Evolutionary conservation across 2,113 vertebrate genomes (phyloP), one percentile per base, ranked within the genome.

Genomic region (Grantiella picta): DNA sequence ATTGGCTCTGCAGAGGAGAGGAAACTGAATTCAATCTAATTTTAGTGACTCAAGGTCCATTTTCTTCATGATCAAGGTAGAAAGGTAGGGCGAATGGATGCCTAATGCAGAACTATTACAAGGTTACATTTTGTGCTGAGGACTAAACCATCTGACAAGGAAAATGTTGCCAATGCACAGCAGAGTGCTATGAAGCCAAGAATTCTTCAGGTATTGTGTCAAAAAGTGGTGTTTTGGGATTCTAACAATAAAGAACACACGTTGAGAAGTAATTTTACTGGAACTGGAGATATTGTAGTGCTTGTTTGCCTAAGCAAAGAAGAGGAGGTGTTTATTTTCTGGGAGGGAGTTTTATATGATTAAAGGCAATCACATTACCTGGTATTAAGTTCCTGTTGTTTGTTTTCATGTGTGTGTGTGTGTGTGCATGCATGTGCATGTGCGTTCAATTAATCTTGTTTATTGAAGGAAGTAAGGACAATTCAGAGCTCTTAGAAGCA

Each of bases 1-100:
- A 57, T 91, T 8, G 6, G 63, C 70, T 94, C 85, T 94, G 81
- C 72, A 86, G 81, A 96, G 59, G 27, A 52, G 56, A 94, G 53
- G 24, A 28, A 77, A 77, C 72, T 56, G 33, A 64, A 96, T 94
- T 47, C 77, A 95, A 59, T 83, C 78, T 94, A 81, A 75, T 90
- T 93, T 94, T 31, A 71, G 53, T 40, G 77, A 45, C 45, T 63
- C 84, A 77, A 82, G 16, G 45, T 83, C 54, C 54, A 86, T 95
- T 97, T 64, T 93, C 57, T 70, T 28, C 40, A 56, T 86, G 50
- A 53, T 90, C 1, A 7, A 79, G 64, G 72, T 69, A 49, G 86
- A 73, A 66, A 60, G 35, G 42, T 50, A 76, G 57, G 17, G 35
- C 75, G 31, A 92, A 56, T 68, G 44, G 52, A 28, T 65, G 49